Base-by-base conservation (phyloP, 2,888 invertebrate genomes). In the Girardia tigrina region DNA sequence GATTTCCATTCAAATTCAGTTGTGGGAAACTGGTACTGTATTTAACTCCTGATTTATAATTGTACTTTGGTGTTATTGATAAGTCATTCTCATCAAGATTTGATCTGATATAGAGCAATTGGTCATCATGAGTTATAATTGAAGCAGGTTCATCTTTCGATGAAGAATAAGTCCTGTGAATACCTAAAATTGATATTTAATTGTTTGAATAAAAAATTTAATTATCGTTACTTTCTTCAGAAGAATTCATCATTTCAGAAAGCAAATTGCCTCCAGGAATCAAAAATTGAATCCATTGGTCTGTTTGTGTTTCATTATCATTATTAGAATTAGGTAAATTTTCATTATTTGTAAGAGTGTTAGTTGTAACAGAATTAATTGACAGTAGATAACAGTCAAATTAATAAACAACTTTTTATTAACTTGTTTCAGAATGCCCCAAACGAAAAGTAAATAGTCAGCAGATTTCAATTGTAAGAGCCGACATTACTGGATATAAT, bases 341-440 rank as follows among this genome's bases (percentile, higher is more conserved):
- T 16, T 78, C 78, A 70, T 26, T 26, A 1, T 6, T 4, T 4
- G 75, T 16, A 14, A 75, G 28, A 29, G 23, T 28, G 14, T 23
- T n/a, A 16, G 14, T n/a, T 27, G 75, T 74, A 1, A 78, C 71
- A 0, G 94, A 94, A 85, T 95, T 97, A 78, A 94, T 90, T 83
- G 89, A 89, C 76, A 97, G 86, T 80, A 95, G 86, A 83, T 94
- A 93, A 84, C 94, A 94, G 82, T 90, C n/a, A n/a, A n/a, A n/a
- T n/a, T n/a, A n/a, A n/a, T n/a, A n/a, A n/a, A n/a, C n/a, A n/a
- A n/a, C n/a, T n/a, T n/a, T n/a, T n/a, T n/a, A n/a, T n/a, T n/a
- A n/a, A n/a, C n/a, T n/a, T n/a, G n/a, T n/a, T n/a, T n/a, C n/a
- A n/a, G n/a, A n/a, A n/a, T n/a, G n/a, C n/a, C n/a, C n/a, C n/a